Base-by-base conservation (phyloP, 2,888 invertebrate species). In the Orchestes rusci region DNA sequence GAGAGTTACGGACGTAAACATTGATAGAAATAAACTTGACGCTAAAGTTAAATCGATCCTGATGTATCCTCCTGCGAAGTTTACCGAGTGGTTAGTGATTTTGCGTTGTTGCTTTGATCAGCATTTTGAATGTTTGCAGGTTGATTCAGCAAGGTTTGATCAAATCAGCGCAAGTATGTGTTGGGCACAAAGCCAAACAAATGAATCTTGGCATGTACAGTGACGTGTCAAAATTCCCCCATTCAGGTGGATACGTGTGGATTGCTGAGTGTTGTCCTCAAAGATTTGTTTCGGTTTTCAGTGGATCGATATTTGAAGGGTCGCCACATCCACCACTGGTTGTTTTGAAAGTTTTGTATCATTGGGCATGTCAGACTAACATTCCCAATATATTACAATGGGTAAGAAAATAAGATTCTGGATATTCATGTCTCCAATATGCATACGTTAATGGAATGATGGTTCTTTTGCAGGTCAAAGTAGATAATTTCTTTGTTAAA, bases 231-330 rank as follows among this genome's bases (percentile, higher is more conserved):
- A 87, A 87, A 56, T 89, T 90, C 64, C 88, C 88, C 0, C 87
- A 82, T 64, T 88, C 88, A 0, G 91, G 91, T 1, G 91, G 91
- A 23, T 91, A 91, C 61, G 90, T 91, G 1, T 91, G 91, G 91
- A 87, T 91, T 53, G 84, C 85, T 0, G 85, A 86, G 51, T 91
- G 90, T 62, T 91, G 91, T 56, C 84, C 87, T 0, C 83, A 84
- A 5, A 77, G 84, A 34, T 89, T 86, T 62, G 84, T 90, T 3
- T 91, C 91, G 0, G 88, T 91, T 0, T 91, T 89, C 67, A 82
- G 81, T 52, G 87, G 88, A 18, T 91, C 91, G 0, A 74, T 92
- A 39, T 92, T 91, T 60, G 90, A 91, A 67, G 84, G 84, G 0
- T 84, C 88, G 2, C 82, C 85, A 0, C 85, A 90, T 67, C 83